Conservation (phyloP, 92 coral and sea anemone genomes). For the Heteractis magnifica region DNA sequence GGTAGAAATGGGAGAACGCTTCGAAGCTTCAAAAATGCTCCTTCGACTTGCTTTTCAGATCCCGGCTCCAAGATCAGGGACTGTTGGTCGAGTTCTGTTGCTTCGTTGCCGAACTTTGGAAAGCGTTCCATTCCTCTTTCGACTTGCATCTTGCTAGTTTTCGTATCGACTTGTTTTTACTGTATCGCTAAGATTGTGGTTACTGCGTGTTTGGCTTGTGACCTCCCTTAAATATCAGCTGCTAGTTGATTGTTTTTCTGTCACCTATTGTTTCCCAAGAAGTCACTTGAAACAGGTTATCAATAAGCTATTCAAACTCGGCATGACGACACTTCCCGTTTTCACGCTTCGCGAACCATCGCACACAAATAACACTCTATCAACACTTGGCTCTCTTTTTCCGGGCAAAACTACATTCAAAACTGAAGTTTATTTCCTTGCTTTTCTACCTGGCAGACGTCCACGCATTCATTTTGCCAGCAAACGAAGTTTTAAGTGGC, state of each 20-base stretch:
- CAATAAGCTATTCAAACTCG: conserved; percentile 4
- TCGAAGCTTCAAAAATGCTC: conserved; percentile 38
- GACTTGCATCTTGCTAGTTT: conserved; percentile 22
- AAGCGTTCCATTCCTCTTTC: conserved; percentile 11
- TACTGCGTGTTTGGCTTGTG: background rate
- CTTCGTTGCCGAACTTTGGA: conserved; percentile 7
- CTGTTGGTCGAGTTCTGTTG: conserved; percentile 3
- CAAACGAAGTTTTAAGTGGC: background rate
- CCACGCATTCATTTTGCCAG: background rate
- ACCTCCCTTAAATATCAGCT: conserved; percentile 23
- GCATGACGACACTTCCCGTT: conserved; percentile 17
- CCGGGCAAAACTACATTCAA: background rate
- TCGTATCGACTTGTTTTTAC: background rate
- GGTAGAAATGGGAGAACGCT: conserved; percentile 37
- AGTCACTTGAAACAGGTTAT: conserved; percentile 7
- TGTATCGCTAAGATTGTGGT: background rate
- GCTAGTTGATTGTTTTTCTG: conserved; percentile 27
- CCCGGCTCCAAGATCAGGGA: conserved; percentile 16
- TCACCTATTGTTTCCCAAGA: conserved; percentile 25
- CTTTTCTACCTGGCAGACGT: too few species aligned
- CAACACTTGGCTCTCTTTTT: background rate
- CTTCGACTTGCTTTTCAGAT: conserved; percentile 38
- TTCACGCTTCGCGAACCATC: conserved; percentile 5
- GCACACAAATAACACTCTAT: conserved; percentile 3
- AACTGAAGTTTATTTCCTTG: background rate